A percentile compares a stretch with the other conserved stretches of the same genome.
Evolutionary conservation across 2,888 invertebrate genomes (phyloP).

Genomic region (Pyrrhosoma nymphula): DNA sequence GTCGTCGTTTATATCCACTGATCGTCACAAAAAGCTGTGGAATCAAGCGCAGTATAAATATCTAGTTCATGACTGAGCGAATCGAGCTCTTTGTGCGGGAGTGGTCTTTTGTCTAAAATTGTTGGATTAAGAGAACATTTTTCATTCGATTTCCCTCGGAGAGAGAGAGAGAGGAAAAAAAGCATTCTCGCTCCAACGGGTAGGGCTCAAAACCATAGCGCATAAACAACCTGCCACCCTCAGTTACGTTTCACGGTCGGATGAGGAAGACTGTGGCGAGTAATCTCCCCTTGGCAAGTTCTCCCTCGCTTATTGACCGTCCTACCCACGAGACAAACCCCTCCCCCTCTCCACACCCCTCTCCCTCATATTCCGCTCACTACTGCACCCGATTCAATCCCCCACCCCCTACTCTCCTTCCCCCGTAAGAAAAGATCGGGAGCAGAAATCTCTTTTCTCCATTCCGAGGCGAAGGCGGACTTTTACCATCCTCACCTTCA

Average conservation of each 20-base stretch:
- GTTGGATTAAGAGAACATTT: background rate
- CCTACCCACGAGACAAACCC: background rate
- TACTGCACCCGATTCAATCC: background rate
- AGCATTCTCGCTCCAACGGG: background rate
- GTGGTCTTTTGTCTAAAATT: background rate
- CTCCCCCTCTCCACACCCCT: too few relatives aligned
- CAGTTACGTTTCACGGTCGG: background rate
- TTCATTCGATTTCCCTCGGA: background rate
- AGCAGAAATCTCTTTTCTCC: slow-evolving; percentile 13
- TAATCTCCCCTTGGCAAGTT: background rate
- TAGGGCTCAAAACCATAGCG: background rate
- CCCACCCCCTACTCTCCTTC: too few relatives aligned
- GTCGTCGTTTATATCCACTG: background rate
- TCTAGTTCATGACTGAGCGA: background rate
- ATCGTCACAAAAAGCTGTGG: background rate
- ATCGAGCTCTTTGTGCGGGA: background rate
- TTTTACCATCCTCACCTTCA: slow-evolving; percentile 33
- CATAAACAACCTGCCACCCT: background rate
- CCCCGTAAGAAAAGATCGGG: background rate
- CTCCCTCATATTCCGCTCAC: background rate
- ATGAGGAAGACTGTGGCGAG: background rate
- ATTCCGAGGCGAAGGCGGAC: slow-evolving; percentile 31
- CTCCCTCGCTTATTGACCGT: slow-evolving; percentile 33
- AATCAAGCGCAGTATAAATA: background rate
- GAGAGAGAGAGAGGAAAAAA: background rate